Evolutionary conservation across 2,888 invertebrate species (phyloP), one percentile per base, ranked within the genome.

Genomic region (Xestia xanthographa): DNA sequence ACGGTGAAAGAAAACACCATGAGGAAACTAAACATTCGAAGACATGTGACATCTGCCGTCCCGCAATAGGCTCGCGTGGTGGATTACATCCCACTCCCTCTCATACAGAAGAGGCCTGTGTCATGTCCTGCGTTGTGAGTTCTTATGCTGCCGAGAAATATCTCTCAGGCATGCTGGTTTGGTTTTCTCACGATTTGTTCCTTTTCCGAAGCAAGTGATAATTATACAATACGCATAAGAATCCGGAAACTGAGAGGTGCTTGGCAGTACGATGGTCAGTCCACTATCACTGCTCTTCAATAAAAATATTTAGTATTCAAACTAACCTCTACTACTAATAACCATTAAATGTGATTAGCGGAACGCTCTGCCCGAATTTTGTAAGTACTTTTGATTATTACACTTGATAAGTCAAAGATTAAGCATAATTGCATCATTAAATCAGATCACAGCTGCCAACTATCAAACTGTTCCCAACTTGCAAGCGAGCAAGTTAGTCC

Each of bases 401-500:
- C n/a, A 12, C 38, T n/a, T n/a, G 34, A n/a, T 38, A 41, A 41
- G 63, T 41, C 14, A 4, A n/a, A n/a, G 26, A 26, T 75, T 5
- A 17, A 38, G 29, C 1, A 41, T 77, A n/a, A 9, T 14, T 77
- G 14, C 9, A 78, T 9, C 41, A 17, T 48, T 26, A 58, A 80
- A 80, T 56, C 41, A 48, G 56, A 77, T 34, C 34, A 48, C 48
- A 73, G 45, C 17, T 56, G 29, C 17, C 5, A 1, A 50, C 29
- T n/a, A 60, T 26, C 9, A 68, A 38, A 26, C 22, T 0, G 22
- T 3, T 60, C 5, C 9, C 29, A 80, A 77, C 29, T 72, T 63
- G 34, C 29, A 26, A 79, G 77, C 17, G 53, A 77, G 38, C 34
- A 29, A 80, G 38, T 80, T 80, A 80, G 20, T 34, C 60, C 34